Evolutionary conservation across 1,140 invertebrate species (phyloP).

Genomic region (Tetramorium simillimum): DNA sequence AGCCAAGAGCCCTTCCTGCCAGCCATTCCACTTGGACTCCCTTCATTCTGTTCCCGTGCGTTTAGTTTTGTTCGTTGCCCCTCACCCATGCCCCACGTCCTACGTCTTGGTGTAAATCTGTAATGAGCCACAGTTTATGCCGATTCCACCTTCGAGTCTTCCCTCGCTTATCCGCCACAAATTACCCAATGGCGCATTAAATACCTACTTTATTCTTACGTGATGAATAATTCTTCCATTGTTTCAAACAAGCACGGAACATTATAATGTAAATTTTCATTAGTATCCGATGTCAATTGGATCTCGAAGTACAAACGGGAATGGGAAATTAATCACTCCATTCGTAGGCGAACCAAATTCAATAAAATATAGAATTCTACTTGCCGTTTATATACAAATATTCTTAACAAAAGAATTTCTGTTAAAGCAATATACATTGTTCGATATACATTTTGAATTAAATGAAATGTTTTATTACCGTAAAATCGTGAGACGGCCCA

Average conservation of each 20-base stretch:
- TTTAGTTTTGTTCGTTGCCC: slow-evolving; percentile 69
- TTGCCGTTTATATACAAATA: neutral
- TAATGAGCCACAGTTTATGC: slow-evolving; percentile 81
- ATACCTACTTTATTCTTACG: slow-evolving; percentile 71
- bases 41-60: slow-evolving; percentile 41
- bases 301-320: neutral
- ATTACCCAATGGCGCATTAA: slow-evolving; percentile 78
- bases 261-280: slow-evolving; percentile 2
- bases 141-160: slow-evolving; percentile 64
- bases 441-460: neutral
- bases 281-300: neutral
- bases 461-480: neutral
- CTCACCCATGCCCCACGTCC: slow-evolving; percentile 44
- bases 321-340: neutral
- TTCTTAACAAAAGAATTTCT: neutral
- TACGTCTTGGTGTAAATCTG: slow-evolving; percentile 80
- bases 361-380: neutral
- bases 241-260: neutral
- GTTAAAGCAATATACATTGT: neutral
- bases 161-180: slow-evolving; percentile 74
- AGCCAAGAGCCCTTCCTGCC: slow-evolving; percentile 58
- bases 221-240: slow-evolving; percentile 77
- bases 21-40: slow-evolving; percentile 50
- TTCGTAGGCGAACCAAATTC: neutral
- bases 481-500: neutral